phyloP scores from a whole-genome alignment of 2,888 invertebrate genomes.

The Erannis defoliaria region DNA sequence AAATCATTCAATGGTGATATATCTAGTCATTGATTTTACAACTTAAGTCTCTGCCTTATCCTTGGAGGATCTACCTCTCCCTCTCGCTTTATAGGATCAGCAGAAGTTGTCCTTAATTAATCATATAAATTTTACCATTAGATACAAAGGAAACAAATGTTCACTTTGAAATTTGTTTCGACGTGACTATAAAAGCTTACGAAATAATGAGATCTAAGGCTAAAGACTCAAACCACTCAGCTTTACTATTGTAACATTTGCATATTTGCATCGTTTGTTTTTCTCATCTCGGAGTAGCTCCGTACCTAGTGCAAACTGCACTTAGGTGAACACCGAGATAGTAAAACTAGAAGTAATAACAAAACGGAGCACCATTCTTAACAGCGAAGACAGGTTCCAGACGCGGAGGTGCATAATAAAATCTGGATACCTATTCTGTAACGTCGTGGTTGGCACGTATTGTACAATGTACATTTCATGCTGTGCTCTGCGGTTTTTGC shows the following conservation, averaged over 20 bases:
- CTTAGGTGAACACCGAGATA: constrained; percentile 1
- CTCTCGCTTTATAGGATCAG: too few relatives aligned
- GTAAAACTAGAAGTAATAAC: constrained; percentile 16
- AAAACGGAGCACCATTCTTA: neutral
- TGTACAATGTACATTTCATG: neutral
- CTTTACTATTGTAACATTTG: neutral
- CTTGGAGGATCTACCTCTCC: too few relatives aligned
- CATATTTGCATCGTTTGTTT: neutral
- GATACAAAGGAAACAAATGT: too few relatives aligned
- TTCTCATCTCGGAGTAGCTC: neutral
- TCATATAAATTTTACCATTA: too few relatives aligned
- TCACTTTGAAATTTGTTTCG: too few relatives aligned
- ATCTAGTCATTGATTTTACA: too few relatives aligned
- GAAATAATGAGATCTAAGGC: too few relatives aligned
- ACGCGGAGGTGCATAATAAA: neutral
- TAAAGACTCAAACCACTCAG: neutral
- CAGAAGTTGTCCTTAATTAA: too few relatives aligned
- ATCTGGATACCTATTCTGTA: neutral
- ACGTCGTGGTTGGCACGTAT: neutral
- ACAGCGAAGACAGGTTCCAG: neutral
- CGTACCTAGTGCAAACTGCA: neutral
- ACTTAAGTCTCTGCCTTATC: too few relatives aligned
- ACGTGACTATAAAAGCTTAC: too few relatives aligned
- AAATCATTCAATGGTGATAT: too few relatives aligned
- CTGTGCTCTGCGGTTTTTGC: too few relatives aligned